Conservation (phyloP, 1,140 invertebrate genomes). For the Zaprionus africanus region DNA sequence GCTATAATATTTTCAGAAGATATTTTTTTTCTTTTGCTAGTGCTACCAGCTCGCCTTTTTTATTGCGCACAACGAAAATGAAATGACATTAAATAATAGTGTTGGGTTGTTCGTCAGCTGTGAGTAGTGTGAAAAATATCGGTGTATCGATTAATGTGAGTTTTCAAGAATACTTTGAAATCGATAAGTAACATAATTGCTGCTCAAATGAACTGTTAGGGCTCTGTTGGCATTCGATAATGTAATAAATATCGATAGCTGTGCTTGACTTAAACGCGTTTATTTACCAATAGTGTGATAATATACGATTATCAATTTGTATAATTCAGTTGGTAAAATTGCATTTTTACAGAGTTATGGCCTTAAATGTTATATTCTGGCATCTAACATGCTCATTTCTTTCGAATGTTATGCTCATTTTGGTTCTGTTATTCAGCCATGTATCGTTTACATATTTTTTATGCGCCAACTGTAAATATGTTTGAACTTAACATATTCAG, state of each 20-base stretch:
- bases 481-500: background rate
- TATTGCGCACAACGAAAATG: conserved; percentile 54
- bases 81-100: conserved; percentile 51
- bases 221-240: background rate
- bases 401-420: background rate
- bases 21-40: conserved; percentile 15
- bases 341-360: background rate
- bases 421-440: background rate
- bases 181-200: background rate
- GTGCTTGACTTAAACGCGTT: background rate
- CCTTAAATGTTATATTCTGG: background rate
- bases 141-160: conserved; percentile 17
- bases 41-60: conserved; percentile 26
- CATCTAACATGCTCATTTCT: background rate
- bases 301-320: background rate
- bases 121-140: conserved; percentile 18
- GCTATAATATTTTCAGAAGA: background rate
- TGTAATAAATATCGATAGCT: background rate
- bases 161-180: background rate
- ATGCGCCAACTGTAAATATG: background rate
- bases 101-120: conserved; percentile 39
- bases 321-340: background rate
- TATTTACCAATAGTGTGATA: background rate
- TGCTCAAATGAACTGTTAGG: background rate
- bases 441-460: background rate